Evolutionary conservation across 1,140 invertebrate species (phyloP), one percentile per base, ranked within the genome.

Genomic region (Pteromalus puparum): DNA sequence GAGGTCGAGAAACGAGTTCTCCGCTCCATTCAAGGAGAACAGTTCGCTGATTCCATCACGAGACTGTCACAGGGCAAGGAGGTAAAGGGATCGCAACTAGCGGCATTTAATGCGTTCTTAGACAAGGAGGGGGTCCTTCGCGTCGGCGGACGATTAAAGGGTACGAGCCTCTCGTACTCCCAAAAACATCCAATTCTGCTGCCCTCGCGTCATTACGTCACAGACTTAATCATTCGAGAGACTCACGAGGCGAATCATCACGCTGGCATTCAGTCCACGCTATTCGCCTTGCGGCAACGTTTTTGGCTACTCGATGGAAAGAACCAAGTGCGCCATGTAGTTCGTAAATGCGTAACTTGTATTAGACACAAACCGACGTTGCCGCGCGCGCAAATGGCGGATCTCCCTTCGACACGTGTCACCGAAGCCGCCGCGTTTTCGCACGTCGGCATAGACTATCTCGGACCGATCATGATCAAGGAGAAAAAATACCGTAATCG

Each of bases 401-500:
- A 13, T n/a, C n/a, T n/a, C n/a, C n/a, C n/a, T n/a, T n/a, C n/a
- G n/a, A n/a, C n/a, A n/a, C n/a, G n/a, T n/a, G n/a, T n/a, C n/a
- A n/a, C n/a, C n/a, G n/a, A n/a, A n/a, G n/a, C n/a, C n/a, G n/a
- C n/a, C n/a, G n/a, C n/a, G n/a, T n/a, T n/a, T n/a, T n/a, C n/a
- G n/a, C n/a, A n/a, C n/a, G n/a, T n/a, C n/a, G n/a, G n/a, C 4
- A 13, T 48, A 48, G 46, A 48, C 13, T 48, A 12, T 48, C 10
- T 48, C 46, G 46, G 13, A 48, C 46, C 46, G 1, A 7, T 48
- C 1, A 12, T 48, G 1, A 48, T 76, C 1, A 76, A 76, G 15
- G 46, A 76, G 42, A 76, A 76, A 9, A 76, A 76, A 26, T 48
- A 48, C 42, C 34, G 74, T 5, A 48, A 48, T 76, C 74, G 74